phyloP scores from a whole-genome alignment of 1,140 invertebrate species.

The Lerema accius region DNA sequence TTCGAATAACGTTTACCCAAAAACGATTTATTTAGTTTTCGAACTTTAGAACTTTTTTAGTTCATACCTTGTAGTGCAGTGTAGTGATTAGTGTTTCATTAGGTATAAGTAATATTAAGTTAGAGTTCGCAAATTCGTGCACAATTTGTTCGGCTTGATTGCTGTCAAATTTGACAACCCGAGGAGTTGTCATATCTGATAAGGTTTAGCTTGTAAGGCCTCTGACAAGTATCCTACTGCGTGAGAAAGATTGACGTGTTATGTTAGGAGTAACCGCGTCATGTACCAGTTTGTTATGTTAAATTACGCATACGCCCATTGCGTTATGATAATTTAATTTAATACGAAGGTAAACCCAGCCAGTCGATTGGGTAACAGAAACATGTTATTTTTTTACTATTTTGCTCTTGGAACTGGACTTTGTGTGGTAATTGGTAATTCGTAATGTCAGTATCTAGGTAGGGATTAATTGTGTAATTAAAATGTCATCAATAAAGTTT shows the following conservation, averaged over 20 bases:
- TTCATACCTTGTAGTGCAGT: neutral
- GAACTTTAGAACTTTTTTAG: neutral
- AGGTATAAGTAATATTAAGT: neutral
- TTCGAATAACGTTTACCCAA: constrained; percentile 13
- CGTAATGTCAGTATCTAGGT: neutral
- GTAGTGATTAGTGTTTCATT: constrained; percentile 12
- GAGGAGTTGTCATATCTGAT: constrained; percentile 24
- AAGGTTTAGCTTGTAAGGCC: constrained; percentile 15
- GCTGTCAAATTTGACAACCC: constrained; percentile 22
- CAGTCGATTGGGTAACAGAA: constrained; percentile 16
- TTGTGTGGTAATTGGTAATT: constrained; percentile 11
- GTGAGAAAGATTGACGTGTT: constrained; percentile 16
- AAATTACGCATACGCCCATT: constrained; percentile 19
- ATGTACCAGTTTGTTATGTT: constrained; percentile 23
- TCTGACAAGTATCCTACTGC: constrained; percentile 22
- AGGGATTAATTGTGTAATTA: neutral
- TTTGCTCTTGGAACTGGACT: constrained; percentile 22
- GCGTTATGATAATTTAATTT: constrained; percentile 18
- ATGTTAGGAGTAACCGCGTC: constrained; percentile 12
- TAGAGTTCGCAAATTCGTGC: constrained; percentile 25
- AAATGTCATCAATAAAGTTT: constrained; percentile 13
- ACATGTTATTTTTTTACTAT: constrained; percentile 14
- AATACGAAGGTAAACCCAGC: constrained; percentile 20
- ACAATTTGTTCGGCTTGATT: constrained; percentile 13
- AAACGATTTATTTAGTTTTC: neutral